phyloP scores from a whole-genome alignment of 2,888 invertebrate genomes.

The Gandaritis pyraliata region DNA sequence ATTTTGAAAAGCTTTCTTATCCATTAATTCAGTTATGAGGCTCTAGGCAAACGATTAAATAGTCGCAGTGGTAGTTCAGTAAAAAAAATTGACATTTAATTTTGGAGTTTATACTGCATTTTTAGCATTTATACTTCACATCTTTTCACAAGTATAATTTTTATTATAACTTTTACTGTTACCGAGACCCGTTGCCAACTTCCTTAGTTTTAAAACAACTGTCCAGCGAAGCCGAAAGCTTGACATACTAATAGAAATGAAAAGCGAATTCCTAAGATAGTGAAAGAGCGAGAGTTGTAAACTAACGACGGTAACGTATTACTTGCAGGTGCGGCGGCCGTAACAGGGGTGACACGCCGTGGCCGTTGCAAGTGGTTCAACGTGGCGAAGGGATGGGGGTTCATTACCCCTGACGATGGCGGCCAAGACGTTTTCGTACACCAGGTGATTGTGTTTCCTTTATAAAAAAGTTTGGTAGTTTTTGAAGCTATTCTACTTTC shows the following conservation, averaged over 20 bases:
- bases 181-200: not conserved
- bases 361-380: conserved; percentile 98
- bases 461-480: conserved; percentile 20
- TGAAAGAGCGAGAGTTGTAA: conserved; percentile 30
- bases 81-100: too few species aligned
- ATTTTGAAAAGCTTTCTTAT: too few species aligned
- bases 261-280: conserved; percentile 30
- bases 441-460: conserved; percentile 86
- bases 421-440: conserved; percentile 97
- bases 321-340: conserved; percentile 70
- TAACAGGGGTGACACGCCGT: conserved; percentile 86
- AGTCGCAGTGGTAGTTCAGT: too few species aligned
- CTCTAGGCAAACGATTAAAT: too few species aligned
- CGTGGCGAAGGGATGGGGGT: conserved; percentile 97
- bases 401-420: conserved; percentile 95
- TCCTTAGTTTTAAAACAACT: not conserved
- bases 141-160: too few species aligned
- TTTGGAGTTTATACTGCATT: too few species aligned
- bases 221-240: conserved; percentile 9
- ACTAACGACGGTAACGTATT: conserved; percentile 45
- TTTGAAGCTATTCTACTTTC: conserved; percentile 12
- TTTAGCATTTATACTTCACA: not conserved
- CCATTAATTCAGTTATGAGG: too few species aligned
- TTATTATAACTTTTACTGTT: too few species aligned
- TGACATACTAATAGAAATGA: conserved; percentile 21